phyloP scores from a whole-genome alignment of 2,113 vertebrate genomes.

The Scytalopus superciliaris region DNA sequence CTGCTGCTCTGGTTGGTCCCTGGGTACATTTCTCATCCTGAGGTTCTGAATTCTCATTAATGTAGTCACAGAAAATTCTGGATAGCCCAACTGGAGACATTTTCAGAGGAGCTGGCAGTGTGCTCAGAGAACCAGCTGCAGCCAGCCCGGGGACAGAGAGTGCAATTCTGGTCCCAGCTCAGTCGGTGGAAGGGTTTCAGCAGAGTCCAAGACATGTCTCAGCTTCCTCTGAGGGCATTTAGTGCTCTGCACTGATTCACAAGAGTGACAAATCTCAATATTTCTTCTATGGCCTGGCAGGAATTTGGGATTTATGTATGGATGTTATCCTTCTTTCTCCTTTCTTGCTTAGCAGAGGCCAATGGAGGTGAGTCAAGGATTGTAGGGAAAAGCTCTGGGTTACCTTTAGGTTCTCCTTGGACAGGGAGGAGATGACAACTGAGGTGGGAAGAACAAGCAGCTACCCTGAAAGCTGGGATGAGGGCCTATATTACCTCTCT shows the following conservation, averaged over 20 bases:
- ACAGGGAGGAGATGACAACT: not conserved
- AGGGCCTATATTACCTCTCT: not conserved
- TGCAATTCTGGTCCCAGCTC: not conserved
- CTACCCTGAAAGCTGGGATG: not conserved
- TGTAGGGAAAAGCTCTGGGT: not conserved
- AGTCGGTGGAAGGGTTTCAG: not conserved
- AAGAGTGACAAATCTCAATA: not conserved
- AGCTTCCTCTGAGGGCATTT: not conserved
- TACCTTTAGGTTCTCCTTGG: not conserved
- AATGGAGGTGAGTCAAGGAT: not conserved
- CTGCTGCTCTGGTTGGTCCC: rapidly evolving
- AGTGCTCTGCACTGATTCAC: not conserved
- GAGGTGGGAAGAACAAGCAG: not conserved
- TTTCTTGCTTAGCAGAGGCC: not conserved
- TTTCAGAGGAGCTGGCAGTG: not conserved
- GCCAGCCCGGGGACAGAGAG: not conserved
- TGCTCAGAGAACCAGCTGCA: not conserved
- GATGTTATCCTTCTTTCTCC: not conserved
- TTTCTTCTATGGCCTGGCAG: not conserved
- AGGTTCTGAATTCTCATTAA: not conserved
- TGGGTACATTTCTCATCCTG: not conserved
- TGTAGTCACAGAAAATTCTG: not conserved
- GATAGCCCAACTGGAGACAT: not conserved
- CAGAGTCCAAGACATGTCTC: not conserved
- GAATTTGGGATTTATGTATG: not conserved